phyloP scores from a whole-genome alignment of 2,797 vertebrate genomes.

The Parotocinclus haroldoi region DNA sequence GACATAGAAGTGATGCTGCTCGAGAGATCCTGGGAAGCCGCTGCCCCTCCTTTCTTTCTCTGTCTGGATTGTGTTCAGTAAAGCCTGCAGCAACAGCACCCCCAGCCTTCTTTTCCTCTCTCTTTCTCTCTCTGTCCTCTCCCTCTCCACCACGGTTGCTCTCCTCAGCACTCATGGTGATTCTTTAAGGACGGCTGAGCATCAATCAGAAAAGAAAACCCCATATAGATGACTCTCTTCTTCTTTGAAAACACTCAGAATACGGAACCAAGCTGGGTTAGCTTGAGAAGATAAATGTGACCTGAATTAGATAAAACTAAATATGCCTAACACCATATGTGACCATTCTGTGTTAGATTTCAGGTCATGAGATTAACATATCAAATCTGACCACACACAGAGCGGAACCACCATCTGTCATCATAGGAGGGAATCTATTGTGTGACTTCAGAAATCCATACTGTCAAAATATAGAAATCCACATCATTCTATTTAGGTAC shows the following conservation, averaged over 20 bases:
- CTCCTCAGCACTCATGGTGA: conserved; percentile 23
- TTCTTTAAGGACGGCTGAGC: conserved; percentile 49
- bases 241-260: background rate
- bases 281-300: background rate
- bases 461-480: background rate
- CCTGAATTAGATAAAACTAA: background rate
- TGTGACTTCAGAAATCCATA: background rate
- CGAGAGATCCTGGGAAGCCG: conserved; percentile 23
- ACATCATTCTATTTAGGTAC: too few relatives aligned
- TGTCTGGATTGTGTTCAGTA: conserved; percentile 42
- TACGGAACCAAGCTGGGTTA: background rate
- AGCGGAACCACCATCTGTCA: conserved; percentile 25
- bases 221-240: background rate
- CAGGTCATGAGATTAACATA: conserved; percentile 22
- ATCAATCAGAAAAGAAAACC: conserved; percentile 16
- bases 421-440: background rate
- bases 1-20: conserved; percentile 35
- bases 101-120: background rate
- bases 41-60: conserved; percentile 28
- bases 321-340: background rate
- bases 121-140: background rate
- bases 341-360: conserved; percentile 24
- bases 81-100: conserved; percentile 46
- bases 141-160: background rate
- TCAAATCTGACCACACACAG: conserved; percentile 23